phyloP scores from a whole-genome alignment of 2,113 vertebrate genomes.

The Esox niger region DNA sequence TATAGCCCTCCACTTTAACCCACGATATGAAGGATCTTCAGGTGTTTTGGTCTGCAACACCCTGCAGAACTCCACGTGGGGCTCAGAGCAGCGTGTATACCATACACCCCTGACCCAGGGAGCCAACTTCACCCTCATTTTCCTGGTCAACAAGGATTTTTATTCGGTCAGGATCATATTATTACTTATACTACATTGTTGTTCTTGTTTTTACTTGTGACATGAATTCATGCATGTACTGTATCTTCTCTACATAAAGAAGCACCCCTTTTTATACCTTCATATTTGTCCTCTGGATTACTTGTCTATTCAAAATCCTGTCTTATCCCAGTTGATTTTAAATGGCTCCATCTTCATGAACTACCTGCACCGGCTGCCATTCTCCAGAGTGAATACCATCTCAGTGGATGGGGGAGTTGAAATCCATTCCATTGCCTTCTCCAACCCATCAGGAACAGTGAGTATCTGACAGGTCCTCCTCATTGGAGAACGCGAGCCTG shows the following conservation, averaged over 20 bases:
- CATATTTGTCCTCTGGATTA: background rate
- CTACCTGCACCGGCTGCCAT: conserved; percentile 56
- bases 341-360: conserved; percentile 53
- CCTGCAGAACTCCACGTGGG: conserved; percentile 43
- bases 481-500: background rate
- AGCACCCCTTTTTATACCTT: background rate
- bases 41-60: conserved; percentile 65
- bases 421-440: conserved; percentile 41
- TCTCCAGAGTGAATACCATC: conserved; percentile 47
- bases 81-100: conserved; percentile 48
- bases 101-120: conserved; percentile 48
- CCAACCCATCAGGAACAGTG: conserved; percentile 13
- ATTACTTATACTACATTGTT: too few relatives aligned
- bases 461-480: too few relatives aligned
- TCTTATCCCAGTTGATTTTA: conserved; percentile 52
- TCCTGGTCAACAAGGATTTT: conserved; percentile 45
- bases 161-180: conserved; percentile 48
- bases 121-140: conserved; percentile 49
- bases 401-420: conserved; percentile 30
- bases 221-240: background rate
- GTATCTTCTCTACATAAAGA: background rate
- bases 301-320: background rate
- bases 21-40: conserved; percentile 42
- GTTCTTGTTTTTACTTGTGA: background rate
- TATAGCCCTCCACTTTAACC: conserved; percentile 71